Conservation (phyloP, 1,140 invertebrate genomes). For the Drosophila asahinai region DNA sequence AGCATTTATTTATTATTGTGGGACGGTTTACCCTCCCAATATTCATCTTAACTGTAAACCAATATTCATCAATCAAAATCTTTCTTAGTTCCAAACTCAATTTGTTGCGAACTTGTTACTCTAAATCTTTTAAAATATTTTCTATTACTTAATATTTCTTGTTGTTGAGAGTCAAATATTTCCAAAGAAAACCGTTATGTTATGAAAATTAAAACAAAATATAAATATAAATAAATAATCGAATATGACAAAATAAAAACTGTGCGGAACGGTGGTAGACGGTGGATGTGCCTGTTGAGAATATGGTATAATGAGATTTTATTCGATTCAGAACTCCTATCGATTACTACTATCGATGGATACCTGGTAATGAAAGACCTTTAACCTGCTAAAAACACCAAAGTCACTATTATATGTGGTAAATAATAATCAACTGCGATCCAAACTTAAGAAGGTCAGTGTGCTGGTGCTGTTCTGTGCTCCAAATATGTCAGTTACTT, state of each 20-base stretch:
- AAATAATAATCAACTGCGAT: constrained; percentile 35
- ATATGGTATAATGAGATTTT: not conserved
- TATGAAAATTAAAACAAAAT: too few species aligned
- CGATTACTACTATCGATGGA: constrained; percentile 7
- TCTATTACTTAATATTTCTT: not conserved
- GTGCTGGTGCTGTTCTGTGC: constrained; percentile 12
- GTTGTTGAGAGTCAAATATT: not conserved
- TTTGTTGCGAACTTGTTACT: not conserved
- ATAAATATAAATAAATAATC: not conserved
- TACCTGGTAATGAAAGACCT: constrained; percentile 30
- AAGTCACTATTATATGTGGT: constrained; percentile 21
- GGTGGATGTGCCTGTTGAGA: not conserved
- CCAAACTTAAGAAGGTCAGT: constrained; percentile 4
- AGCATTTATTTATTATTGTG: too few species aligned
- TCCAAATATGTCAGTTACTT: not conserved
- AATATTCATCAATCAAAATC: not conserved
- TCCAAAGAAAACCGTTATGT: too few species aligned
- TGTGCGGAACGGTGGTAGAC: not conserved
- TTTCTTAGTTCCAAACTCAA: not conserved
- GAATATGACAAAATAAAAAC: not conserved
- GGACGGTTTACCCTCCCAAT: not conserved
- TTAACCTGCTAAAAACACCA: constrained; percentile 38
- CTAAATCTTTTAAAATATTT: not conserved
- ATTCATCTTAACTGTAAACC: not conserved
- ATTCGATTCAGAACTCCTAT: constrained; percentile 1